Base-by-base conservation (phyloP, 2,888 invertebrate genomes). In the Tipula confusa region DNA sequence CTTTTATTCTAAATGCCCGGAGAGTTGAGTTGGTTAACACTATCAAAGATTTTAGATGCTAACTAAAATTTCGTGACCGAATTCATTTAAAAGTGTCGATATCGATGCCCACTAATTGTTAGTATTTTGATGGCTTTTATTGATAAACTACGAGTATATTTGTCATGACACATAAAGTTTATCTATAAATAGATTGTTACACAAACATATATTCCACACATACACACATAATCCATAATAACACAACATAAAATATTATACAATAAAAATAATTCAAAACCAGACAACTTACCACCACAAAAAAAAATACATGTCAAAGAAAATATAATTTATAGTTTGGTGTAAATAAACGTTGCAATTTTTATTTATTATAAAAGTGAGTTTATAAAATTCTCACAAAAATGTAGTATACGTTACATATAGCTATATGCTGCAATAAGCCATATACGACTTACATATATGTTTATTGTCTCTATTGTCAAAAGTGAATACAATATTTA, bases 241-340 rank as follows among this genome's bases (percentile, higher is more conserved):
- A 64, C 9, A 64, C 24, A 9, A 6, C 1, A 64, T 24, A 64
- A 18, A 64, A 64, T 64, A 24, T 18, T n/a, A 24, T 64, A 64
- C 64, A 64, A n/a, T 64, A 64, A 64, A 64, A 24, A 11, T 13
- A 64, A 64, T 9, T 64, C 24, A 11, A 64, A 64, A 64, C 64
- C 64, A 64, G 11, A 64, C 64, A 64, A 64, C 64, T 9, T 64
- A 64, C 64, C 24, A 24, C 64, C 64, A 9, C 64, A 64, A 24
- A 64, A 64, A 64, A 43, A 43, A n/a, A 6, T n/a, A 43, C 2
- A 9, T 64, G 64, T 24, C 64, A 64, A 64, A 64, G 24, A 24
- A 64, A 64, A 64, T 64, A 24, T 24, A 64, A 64, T 64, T 64
- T 64, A 64, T 64, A 64, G 64, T 64, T 64, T 64, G 64, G 64